Percentiles rank a stretch among this genome's conserved stretches.
phyloP scores from a whole-genome alignment of 2,797 vertebrate species.

The Buphagus erythrorhynchus region DNA sequence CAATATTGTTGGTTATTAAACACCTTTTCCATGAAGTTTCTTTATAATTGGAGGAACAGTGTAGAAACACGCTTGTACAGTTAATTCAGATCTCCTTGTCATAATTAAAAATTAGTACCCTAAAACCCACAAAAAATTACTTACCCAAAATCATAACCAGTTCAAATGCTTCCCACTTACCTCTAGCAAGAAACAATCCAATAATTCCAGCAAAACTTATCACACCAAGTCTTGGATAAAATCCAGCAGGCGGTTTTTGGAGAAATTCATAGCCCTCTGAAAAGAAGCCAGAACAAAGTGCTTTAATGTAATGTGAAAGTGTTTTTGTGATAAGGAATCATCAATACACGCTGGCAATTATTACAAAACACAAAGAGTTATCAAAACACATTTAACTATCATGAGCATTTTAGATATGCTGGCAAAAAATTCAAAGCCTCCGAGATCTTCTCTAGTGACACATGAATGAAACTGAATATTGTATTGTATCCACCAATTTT shows the following conservation, averaged over 20 bases:
- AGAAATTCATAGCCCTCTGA: conserved; percentile 85
- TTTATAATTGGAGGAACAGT: background rate
- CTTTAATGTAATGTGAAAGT: conserved; percentile 47
- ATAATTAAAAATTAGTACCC: background rate
- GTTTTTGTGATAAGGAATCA: conserved; percentile 3
- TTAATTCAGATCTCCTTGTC: background rate
- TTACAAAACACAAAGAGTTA: conserved; percentile 38
- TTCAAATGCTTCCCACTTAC: conserved; percentile 68
- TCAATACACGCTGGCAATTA: background rate
- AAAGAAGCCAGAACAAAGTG: conserved; percentile 61
- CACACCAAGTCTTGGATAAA: conserved; percentile 88
- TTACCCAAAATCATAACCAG: background rate
- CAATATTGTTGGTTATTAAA: background rate
- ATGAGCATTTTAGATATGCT: conserved; percentile 6
- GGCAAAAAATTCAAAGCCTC: conserved; percentile 56
- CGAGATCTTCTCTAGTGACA: conserved; percentile 28
- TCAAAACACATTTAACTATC: conserved; percentile 41
- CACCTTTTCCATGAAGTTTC: background rate
- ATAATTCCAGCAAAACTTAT: conserved; percentile 90
- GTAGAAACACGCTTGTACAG: background rate
- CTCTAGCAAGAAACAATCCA: conserved; percentile 90
- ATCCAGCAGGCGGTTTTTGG: conserved; percentile 86
- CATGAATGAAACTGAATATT: conserved; percentile 29
- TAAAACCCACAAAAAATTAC: background rate
- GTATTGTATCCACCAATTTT: conserved; percentile 23